Evolutionary conservation across 1,140 invertebrate genomes (phyloP), one percentile per base, ranked within the genome.

Genomic region (Sesamia nonagrioides): DNA sequence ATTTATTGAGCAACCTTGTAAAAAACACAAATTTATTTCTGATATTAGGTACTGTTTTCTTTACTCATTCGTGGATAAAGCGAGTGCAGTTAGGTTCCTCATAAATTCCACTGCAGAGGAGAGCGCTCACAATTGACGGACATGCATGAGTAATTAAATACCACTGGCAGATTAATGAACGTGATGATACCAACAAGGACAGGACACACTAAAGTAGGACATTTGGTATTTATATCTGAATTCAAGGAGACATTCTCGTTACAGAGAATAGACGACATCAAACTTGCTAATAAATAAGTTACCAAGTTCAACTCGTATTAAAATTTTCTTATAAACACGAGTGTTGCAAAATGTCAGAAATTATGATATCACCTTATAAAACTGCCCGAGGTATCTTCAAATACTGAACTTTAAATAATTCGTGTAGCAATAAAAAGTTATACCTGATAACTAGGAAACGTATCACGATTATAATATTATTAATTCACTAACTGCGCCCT

Each of bases 131-230:
- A 69, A 69, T 50, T 69, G 66, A 48, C 40, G 42, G 17, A 21
- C 21, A 27, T 50, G 21, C 13, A 48, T 69, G 40, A 48, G 18
- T 45, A 69, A 69, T 69, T 69, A 48, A 69, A 69, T n/a, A 42
- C 42, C 11, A 48, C 37, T 66, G 37, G 37, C 66, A 69, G 66
- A 69, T 69, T 69, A 69, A 69, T 69, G 42, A 50, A 69, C 42
- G 42, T 42, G 42, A 69, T 69, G 18, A 69, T 48, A 17, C 66
- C 17, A 48, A 50, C 66, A 27, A 50, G 66, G 42, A 69, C 66
- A 69, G 15, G 42, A 69, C 66, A 69, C 9, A 13, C 1, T 21
- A 50, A 69, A 68, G 21, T 66, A 50, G 66, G 66, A 33, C 42
- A 69, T 18, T 50, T 50, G 13, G 21, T 33, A 60, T 60, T 21